Percentiles rank a stretch among this genome's conserved stretches.
Conservation (phyloP, 2,113 vertebrate species). For the Saccopteryx bilineata region DNA sequence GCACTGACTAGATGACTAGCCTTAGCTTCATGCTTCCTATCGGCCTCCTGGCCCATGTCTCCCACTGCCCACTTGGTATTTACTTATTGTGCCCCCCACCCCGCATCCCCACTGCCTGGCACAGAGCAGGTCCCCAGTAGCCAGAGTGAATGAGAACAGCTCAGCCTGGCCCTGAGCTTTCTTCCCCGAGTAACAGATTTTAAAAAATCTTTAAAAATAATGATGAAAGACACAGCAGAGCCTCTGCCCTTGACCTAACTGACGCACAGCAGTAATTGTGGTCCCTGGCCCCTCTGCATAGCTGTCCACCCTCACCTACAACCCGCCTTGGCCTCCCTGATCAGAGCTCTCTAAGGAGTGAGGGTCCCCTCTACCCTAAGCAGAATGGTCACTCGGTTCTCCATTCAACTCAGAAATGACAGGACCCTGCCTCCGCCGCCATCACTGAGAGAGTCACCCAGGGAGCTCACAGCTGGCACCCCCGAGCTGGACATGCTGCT, state of each 20-base stretch:
- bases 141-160: background rate
- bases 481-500: slow-evolving; percentile 91
- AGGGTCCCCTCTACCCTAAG: background rate
- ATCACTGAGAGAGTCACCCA: slow-evolving; percentile 78
- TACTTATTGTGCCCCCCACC: rapidly evolving
- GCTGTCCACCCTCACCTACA: rapidly evolving
- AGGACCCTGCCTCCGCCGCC: slow-evolving; percentile 69
- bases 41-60: rapidly evolving
- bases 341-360: background rate
- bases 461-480: slow-evolving; percentile 90
- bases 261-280: rapidly evolving
- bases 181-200: background rate
- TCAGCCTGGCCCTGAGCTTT: background rate
- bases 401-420: slow-evolving; percentile 82
- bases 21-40: rapidly evolving
- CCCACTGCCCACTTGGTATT: rapidly evolving
- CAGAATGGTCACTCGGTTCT: background rate
- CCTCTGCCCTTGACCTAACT: background rate
- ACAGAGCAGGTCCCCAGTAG: rapidly evolving
- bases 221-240: rapidly evolving
- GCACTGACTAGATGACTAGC: rapidly evolving
- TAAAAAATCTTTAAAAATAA: background rate
- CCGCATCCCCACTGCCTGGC: rapidly evolving
- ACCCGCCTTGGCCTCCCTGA: background rate
- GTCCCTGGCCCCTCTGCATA: background rate